Percentiles rank a stretch among this genome's conserved stretches.
Evolutionary conservation across 2,797 vertebrate species (phyloP).

Genomic region (Protosalanx chinensis): DNA sequence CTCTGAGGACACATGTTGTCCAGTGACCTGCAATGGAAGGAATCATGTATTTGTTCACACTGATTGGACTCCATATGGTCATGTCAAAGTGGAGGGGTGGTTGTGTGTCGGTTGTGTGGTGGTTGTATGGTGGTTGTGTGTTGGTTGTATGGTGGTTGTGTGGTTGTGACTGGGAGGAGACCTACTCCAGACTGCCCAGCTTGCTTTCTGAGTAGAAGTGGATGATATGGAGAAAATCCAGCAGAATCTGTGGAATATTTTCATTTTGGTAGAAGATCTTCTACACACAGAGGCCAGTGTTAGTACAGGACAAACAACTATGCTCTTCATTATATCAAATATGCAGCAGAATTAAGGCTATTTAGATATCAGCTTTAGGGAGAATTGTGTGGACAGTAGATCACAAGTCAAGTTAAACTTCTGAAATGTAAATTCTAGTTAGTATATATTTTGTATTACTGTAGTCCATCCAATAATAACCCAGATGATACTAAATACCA

Average conservation of each 20-base stretch:
- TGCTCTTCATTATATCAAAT: background rate
- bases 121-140: too few species aligned
- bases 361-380: too few species aligned
- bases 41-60: background rate
- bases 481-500: too few species aligned
- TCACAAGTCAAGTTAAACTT: too few species aligned
- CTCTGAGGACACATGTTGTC: slow-evolving; percentile 60
- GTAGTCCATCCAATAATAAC: too few species aligned
- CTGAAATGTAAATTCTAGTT: too few species aligned
- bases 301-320: background rate
- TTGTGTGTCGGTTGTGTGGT: too few species aligned
- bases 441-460: too few species aligned
- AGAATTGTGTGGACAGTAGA: too few species aligned
- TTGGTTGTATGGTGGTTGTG: background rate
- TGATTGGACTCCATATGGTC: background rate
- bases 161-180: slow-evolving; percentile 16
- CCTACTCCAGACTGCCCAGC: slow-evolving; percentile 70
- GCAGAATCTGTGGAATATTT: slow-evolving; percentile 72
- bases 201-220: slow-evolving; percentile 75
- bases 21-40: slow-evolving; percentile 57
- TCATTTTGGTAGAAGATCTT: slow-evolving; percentile 71
- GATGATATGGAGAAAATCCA: slow-evolving; percentile 76
- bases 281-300: slow-evolving; percentile 40
- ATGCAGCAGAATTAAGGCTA: background rate
- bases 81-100: too few species aligned